phyloP scores from a whole-genome alignment of 2,113 vertebrate species.

The Acanthisitta chloris region DNA sequence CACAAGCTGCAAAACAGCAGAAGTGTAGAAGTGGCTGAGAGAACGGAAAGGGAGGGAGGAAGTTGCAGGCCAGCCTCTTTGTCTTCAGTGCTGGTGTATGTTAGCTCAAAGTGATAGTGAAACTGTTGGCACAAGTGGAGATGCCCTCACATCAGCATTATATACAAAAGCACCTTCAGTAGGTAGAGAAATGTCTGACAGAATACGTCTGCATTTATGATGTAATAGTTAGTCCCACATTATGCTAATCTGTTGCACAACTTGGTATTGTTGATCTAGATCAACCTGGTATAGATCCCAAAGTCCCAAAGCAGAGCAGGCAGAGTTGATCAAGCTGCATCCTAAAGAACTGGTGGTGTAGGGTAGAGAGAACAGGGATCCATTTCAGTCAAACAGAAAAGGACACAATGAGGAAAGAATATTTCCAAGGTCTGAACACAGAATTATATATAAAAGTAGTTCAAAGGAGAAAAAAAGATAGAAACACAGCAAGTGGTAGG shows the following conservation, averaged over 20 bases:
- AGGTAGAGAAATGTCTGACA: background rate
- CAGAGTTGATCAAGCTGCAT: background rate
- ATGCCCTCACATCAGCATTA: background rate
- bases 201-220: background rate
- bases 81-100: background rate
- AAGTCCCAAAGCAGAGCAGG: background rate
- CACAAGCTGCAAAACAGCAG: background rate
- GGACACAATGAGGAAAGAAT: background rate
- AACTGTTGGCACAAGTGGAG: background rate
- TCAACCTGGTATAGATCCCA: no score
- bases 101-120: background rate
- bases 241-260: background rate
- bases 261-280: no score
- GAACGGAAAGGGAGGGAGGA: background rate
- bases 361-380: background rate
- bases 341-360: background rate
- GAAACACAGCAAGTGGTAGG: background rate
- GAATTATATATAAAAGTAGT: background rate
- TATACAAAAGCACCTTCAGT: background rate
- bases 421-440: background rate
- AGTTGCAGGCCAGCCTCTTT: background rate
- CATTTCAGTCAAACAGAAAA: background rate
- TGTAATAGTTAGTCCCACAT: background rate
- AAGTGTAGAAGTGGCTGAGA: background rate
- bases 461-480: background rate